Percentiles rank a stretch among this genome's conserved stretches.
These are phyloP conservation scores for Mongoloraphidia duomilia DNA, from an alignment of 2,888 invertebrate genomes.

Conservation along the genomic window DNA sequence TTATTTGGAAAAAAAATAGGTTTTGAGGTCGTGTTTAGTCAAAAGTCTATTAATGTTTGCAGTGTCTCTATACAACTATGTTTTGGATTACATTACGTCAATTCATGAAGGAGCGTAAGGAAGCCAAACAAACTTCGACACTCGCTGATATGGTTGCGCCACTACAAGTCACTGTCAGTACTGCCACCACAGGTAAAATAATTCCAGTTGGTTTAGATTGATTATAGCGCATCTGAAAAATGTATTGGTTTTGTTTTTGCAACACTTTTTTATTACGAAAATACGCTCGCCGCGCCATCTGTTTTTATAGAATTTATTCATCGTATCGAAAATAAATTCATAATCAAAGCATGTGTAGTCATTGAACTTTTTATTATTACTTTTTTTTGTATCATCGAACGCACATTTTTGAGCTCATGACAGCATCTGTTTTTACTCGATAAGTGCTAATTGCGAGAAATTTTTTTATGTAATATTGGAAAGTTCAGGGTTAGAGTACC, in stretches of 20 bases:
- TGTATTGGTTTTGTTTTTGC: not conserved
- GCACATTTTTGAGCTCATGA: too few species aligned
- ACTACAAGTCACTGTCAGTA: constrained; percentile 58
- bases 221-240: not conserved
- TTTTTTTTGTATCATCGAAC: too few species aligned
- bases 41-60: constrained; percentile 18
- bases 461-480: too few species aligned
- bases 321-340: too few species aligned
- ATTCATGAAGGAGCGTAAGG: constrained; percentile 64
- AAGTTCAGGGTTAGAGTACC: too few species aligned
- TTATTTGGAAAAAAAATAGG: not conserved
- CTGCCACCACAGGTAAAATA: constrained; percentile 43
- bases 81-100: constrained; percentile 93
- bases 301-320: too few species aligned
- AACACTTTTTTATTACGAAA: not conserved
- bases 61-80: constrained; percentile 74
- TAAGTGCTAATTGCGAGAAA: too few species aligned
- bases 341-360: too few species aligned
- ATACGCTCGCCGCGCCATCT: too few species aligned
- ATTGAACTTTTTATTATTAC: too few species aligned
- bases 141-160: constrained; percentile 66
- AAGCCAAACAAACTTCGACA: constrained; percentile 47
- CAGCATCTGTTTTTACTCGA: too few species aligned
- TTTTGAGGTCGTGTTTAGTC: constrained; percentile 8
- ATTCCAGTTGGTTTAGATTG: not conserved